Base-by-base conservation (phyloP, 2,797 vertebrate species). In the Alauda arvensis region DNA sequence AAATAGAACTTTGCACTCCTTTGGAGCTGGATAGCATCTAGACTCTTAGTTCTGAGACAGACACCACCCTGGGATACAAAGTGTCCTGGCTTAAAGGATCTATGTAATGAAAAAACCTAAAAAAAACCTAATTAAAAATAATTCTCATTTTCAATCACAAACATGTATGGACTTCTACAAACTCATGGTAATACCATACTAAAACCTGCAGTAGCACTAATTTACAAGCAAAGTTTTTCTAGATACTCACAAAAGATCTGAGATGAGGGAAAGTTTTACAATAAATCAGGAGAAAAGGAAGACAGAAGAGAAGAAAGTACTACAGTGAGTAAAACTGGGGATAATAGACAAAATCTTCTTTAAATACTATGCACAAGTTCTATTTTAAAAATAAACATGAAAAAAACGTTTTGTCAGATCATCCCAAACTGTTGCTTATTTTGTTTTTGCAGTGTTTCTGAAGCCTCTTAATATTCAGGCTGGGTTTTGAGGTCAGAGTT, bases 391-490 rank as follows among this genome's bases (percentile, higher is more conserved):
- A 72, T 18, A 60, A 76, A 46, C 15, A 63, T 3, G 9, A 51
- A 63, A 56, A 33, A 5, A 17, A 10, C 0, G 24, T 53, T 86
- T 63, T 40, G 5, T 18, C 43, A 20, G 21, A 74, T 42, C 10
- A 49, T 40, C 24, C 23, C 31, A 63, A 75, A 46, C 9, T 2
- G 4, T 3, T 61, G 14, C 23, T 70, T 10, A 28, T 48, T 70
- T 76, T 24, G 8, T 6, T 69, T 74, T 65, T 39, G 19, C n/a
- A 40, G 14, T 76, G 49, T 66, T 87, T 77, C 77, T 93, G 59
- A 88, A 89, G 56, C 4, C 63, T 24, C 18, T 94, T 91, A 90
- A 87, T 63, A 95, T 89, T 91, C 86, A 83, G 33, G 39, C 57
- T 83, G 53, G 10, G 61, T 72, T 90, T 48, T 88, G 43, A 93